Evolutionary conservation across 2,797 vertebrate genomes (phyloP), one percentile per base, ranked within the genome.

Genomic region (Valencia hispanica): DNA sequence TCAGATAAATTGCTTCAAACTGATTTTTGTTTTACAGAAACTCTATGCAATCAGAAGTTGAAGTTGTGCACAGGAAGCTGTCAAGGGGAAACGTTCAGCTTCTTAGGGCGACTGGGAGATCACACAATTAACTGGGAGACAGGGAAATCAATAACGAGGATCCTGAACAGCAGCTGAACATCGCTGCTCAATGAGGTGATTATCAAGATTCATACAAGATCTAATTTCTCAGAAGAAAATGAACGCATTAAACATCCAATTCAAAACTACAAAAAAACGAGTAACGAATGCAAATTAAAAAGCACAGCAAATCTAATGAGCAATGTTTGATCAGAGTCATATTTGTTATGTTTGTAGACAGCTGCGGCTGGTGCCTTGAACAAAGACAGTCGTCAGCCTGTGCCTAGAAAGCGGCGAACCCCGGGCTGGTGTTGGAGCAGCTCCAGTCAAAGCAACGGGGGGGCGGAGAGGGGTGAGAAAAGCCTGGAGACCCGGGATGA

Each of bases 401-500:
- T 82, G 77, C 83, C 82, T 88, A 12, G 79, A 87, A 81, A 89
- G 87, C 85, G 63, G 75, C 4, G 1, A 77, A 82, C 68, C 48
- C 84, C 34, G 69, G 47, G 59, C 84, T 87, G 84, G 84, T 84
- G 89, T 88, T 93, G 91, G 89, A 89, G 79, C 66, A 0, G 71
- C 72, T 92, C 89, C 94, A 93, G 85, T 85, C 79, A 80, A 74
- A 87, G 89, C 84, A 79, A 39, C 3, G 69, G 80, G 74, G 84
- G 81, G 82, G 82, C 5, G 2, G 34, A 0, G 61, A 51, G 34
- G 48, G 71, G 79, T 7, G 85, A 71, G 50, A 80, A 77, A 83
- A 68, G 72, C 87, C 83, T 89, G 88, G 89, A 92, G 89, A 85
- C 85, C 87, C 50, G 4, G 71, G 55, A 94, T 94, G 94, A 94